Conservation (phyloP, 2,113 vertebrate genomes). For the Mus musculus region DNA sequence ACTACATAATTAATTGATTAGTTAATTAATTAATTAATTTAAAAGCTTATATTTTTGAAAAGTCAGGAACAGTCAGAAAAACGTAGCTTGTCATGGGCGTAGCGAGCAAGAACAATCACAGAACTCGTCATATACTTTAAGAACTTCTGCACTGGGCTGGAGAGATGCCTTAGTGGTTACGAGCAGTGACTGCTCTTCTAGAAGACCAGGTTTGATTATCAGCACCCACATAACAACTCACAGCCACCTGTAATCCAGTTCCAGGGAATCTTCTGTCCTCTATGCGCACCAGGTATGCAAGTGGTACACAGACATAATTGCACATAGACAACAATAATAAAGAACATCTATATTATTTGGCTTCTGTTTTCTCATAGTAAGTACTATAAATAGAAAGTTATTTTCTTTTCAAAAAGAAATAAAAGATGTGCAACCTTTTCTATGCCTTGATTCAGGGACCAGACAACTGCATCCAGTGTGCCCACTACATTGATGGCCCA, state of each 20-base stretch:
- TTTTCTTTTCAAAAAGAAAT: neutral
- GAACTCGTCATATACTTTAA: neutral
- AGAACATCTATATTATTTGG: neutral
- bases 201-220: neutral
- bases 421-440: neutral
- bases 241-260: neutral
- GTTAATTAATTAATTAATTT: neutral
- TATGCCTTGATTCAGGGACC: conserved; percentile 87
- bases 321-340: neutral
- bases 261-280: too few relatives aligned
- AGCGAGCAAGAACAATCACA: neutral
- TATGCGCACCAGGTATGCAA: too few relatives aligned
- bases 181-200: neutral
- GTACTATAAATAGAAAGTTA: neutral
- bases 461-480: conserved; percentile 90
- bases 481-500: conserved; percentile 91
- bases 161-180: neutral
- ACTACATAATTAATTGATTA: too few relatives aligned
- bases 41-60: neutral
- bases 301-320: too few relatives aligned
- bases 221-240: neutral
- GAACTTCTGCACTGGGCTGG: neutral
- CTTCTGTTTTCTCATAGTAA: neutral
- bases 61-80: neutral
- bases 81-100: too few relatives aligned